phyloP scores from a whole-genome alignment of 2,888 invertebrate genomes.

The Pecten maximus region DNA sequence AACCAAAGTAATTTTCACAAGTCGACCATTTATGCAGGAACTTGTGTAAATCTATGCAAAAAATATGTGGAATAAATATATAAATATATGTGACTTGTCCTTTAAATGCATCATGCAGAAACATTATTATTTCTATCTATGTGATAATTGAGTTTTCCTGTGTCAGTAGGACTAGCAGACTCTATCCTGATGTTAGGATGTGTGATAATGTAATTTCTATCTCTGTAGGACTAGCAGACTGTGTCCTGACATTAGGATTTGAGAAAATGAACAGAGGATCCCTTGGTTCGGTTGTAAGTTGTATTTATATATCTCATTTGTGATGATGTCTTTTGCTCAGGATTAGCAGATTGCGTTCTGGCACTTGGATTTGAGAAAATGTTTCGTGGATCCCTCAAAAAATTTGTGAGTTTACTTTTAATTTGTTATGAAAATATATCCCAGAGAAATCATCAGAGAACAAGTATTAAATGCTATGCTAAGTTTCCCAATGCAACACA shows the following conservation, averaged over 20 bases:
- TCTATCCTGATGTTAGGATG: slow-evolving; percentile 6
- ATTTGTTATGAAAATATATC: not conserved
- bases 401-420: slow-evolving; percentile 35
- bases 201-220: slow-evolving; percentile 26
- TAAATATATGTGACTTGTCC: too few relatives aligned
- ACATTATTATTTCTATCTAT: slow-evolving; percentile 81
- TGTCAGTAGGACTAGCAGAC: slow-evolving; percentile 83
- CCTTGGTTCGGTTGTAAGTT: slow-evolving; percentile 87
- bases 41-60: too few relatives aligned
- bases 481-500: not conserved
- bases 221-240: slow-evolving; percentile 88
- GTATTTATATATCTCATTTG: not conserved
- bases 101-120: too few relatives aligned
- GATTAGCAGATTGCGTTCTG: slow-evolving; percentile 91
- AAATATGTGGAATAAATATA: too few relatives aligned
- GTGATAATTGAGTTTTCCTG: slow-evolving; percentile 4
- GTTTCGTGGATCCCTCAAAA: slow-evolving; percentile 92
- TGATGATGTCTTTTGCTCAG: slow-evolving; percentile 62
- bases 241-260: slow-evolving; percentile 96
- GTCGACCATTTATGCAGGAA: too few relatives aligned
- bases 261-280: slow-evolving; percentile 99
- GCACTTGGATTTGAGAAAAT: slow-evolving; percentile 99
- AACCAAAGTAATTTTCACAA: too few relatives aligned
- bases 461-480: not conserved
- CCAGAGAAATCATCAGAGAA: not conserved